A percentile compares a stretch with the other conserved stretches of the same genome.
phyloP scores from a whole-genome alignment of 2,888 invertebrate genomes.

The Gastrophysa polygoni region DNA sequence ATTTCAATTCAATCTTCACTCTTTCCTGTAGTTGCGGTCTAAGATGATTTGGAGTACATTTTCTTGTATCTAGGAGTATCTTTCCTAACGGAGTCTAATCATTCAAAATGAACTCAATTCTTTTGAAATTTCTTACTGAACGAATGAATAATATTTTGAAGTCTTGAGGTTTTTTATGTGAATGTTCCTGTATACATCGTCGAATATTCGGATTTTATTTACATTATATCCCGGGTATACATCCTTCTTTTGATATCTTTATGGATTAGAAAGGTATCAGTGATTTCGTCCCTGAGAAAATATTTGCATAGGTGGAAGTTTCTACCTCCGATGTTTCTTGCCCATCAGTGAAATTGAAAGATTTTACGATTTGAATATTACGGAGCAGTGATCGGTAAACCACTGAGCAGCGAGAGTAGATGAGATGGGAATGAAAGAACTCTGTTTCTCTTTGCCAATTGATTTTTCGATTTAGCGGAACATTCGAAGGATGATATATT shows the following conservation, averaged over 20 bases:
- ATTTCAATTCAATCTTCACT: no score
- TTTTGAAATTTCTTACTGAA: no score
- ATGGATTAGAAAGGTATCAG: background rate
- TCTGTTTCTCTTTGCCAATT: background rate
- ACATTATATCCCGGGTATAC: background rate
- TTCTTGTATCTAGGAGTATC: no score
- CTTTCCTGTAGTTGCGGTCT: no score
- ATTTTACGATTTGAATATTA: background rate
- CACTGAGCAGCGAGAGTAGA: background rate
- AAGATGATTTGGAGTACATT: no score
- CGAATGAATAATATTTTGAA: no score
- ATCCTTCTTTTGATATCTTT: background rate
- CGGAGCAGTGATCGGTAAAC: background rate
- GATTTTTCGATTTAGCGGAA: background rate
- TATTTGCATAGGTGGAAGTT: background rate
- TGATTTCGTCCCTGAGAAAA: background rate
- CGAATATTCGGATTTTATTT: background rate
- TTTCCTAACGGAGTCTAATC: no score
- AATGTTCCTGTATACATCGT: background rate
- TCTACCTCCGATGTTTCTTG: background rate
- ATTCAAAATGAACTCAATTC: no score
- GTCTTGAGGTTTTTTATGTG: no score
- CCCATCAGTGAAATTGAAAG: background rate
- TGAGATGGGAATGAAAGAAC: background rate
- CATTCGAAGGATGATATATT: background rate